These are phyloP conservation scores for Petrolisthes manimaculis DNA, from an alignment of 2,888 invertebrate genomes.

Conservation along the genomic window DNA sequence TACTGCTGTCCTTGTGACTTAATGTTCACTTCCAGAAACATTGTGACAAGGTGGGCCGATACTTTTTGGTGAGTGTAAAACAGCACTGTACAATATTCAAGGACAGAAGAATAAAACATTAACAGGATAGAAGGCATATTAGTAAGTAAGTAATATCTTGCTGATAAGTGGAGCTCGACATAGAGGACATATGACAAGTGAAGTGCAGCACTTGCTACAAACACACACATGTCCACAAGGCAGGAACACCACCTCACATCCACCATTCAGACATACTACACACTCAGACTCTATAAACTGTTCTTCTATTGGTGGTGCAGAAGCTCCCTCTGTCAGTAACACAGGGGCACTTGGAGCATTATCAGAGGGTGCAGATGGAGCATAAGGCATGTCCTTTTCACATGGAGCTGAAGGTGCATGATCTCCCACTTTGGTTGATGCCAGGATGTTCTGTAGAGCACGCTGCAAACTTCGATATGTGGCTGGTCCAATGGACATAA, in stretches of 20 bases:
- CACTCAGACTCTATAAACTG: conserved; percentile 62
- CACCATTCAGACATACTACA: conserved; percentile 56
- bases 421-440: conserved; percentile 42
- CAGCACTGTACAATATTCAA: too few relatives aligned
- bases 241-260: conserved; percentile 54
- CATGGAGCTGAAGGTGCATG: conserved; percentile 42
- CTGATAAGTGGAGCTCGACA: conserved; percentile 49
- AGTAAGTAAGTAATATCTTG: conserved; percentile 48
- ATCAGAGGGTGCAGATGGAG: conserved; percentile 44
- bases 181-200: conserved; percentile 54
- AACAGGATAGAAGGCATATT: not conserved
- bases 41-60: too few relatives aligned
- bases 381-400: conserved; percentile 36
- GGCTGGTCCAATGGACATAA: conserved; percentile 52
- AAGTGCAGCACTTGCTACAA: conserved; percentile 51
- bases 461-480: conserved; percentile 56
- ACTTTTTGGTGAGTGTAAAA: too few relatives aligned
- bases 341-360: conserved; percentile 35
- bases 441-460: conserved; percentile 58
- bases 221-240: conserved; percentile 65
- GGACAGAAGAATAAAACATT: too few relatives aligned
- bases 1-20: too few relatives aligned
- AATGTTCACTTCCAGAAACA: too few relatives aligned
- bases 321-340: conserved; percentile 27
- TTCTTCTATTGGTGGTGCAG: conserved; percentile 49